Conservation (phyloP, 2,888 invertebrate genomes). For the Tachina lurida region DNA sequence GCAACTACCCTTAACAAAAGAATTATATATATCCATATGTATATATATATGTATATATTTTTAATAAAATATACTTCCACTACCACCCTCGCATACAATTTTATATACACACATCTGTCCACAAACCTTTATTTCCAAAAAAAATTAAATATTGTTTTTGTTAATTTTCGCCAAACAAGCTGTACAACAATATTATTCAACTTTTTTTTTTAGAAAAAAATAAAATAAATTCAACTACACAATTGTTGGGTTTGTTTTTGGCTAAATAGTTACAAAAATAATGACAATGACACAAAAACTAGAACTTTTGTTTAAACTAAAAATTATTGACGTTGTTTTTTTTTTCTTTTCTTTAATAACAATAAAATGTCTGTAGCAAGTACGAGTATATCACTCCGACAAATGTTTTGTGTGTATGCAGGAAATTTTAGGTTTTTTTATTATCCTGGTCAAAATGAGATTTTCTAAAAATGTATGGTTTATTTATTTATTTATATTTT, state of each 20-base stretch:
- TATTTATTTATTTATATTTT: too few relatives aligned
- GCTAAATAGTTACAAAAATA: conserved; percentile 55
- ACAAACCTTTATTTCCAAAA: conserved; percentile 38
- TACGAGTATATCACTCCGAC: background rate
- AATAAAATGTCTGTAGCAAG: conserved; percentile 28
- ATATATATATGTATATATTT: too few relatives aligned
- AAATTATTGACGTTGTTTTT: conserved; percentile 26
- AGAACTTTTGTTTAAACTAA: conserved; percentile 41
- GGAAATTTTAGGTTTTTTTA: conserved; percentile 31
- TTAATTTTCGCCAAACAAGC: conserved; percentile 63
- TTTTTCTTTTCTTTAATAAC: background rate
- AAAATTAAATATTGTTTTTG: conserved; percentile 58
- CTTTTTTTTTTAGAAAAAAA: conserved; percentile 17
- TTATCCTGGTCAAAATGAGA: conserved; percentile 59
- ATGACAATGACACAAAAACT: conserved; percentile 54
- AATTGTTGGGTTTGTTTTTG: conserved; percentile 45
- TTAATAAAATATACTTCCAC: too few relatives aligned
- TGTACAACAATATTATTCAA: conserved; percentile 5
- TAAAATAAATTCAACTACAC: conserved; percentile 25
- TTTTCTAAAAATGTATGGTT: conserved; percentile 26
- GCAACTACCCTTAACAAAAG: too few relatives aligned
- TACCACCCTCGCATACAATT: background rate
- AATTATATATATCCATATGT: too few relatives aligned
- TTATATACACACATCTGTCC: background rate
- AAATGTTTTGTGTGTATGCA: conserved; percentile 21